Conservation (phyloP, 2,888 invertebrate genomes). For the Platycnemis pennipes region DNA sequence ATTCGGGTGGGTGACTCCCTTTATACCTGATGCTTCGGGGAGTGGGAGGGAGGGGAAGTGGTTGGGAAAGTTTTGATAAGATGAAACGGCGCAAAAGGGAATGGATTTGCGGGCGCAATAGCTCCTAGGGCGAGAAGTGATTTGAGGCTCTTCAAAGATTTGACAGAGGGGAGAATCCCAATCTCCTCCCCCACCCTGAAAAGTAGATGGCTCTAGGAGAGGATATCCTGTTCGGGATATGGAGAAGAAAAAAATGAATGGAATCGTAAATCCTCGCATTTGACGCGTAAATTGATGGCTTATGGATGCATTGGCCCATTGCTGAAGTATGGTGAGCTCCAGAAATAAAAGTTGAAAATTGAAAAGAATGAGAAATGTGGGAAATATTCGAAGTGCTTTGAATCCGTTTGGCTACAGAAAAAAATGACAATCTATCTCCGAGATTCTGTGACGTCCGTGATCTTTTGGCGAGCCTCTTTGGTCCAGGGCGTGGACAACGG, state of each 20-base stretch:
- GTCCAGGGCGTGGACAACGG: no score
- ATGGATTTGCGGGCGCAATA: background rate
- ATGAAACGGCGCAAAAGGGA: background rate
- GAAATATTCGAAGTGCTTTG: no score
- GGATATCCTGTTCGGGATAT: background rate
- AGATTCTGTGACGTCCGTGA: no score
- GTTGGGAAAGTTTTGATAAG: background rate
- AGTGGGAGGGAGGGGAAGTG: background rate
- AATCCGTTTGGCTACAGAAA: no score
- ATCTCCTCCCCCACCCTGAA: background rate
- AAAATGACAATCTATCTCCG: no score
- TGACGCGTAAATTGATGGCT: background rate
- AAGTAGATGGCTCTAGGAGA: background rate
- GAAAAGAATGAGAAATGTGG: background rate
- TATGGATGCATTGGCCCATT: background rate
- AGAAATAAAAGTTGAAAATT: background rate
- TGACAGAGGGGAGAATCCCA: background rate
- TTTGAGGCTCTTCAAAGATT: background rate
- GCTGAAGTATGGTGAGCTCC: background rate
- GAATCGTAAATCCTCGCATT: background rate
- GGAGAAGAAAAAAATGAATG: background rate
- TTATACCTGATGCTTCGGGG: background rate
- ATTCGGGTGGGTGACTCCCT: background rate
- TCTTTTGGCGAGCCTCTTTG: no score
- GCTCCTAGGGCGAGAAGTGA: background rate